A percentile compares a stretch with the other conserved stretches of the same genome.
phyloP scores from a whole-genome alignment of 1,140 invertebrate species.

The Drosophila bocki region DNA sequence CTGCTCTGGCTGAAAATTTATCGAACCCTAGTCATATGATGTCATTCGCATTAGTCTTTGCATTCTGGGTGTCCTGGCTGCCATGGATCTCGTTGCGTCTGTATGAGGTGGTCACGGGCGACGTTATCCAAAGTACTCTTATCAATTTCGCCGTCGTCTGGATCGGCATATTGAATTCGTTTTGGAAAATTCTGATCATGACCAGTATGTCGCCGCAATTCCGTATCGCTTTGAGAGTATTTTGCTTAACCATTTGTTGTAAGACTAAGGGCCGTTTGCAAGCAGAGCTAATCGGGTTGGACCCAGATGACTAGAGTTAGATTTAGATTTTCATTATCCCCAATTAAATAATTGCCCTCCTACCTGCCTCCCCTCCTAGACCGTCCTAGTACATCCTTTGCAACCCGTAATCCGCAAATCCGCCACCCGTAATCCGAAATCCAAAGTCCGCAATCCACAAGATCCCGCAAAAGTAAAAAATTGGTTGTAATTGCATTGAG shows the following conservation, averaged over 20 bases:
- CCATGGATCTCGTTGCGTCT: conserved; percentile 92
- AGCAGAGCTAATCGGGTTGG: conserved; percentile 92
- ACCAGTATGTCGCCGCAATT: conserved; percentile 95
- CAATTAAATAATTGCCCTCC: conserved; percentile 5
- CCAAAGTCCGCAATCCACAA: conserved; percentile 9
- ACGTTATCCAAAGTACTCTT: conserved; percentile 91
- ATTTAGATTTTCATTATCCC: conserved; percentile 71
- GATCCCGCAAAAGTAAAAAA: conserved; percentile 41
- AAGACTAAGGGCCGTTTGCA: conserved; percentile 91
- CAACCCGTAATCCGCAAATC: neutral
- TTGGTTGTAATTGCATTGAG: conserved; percentile 55
- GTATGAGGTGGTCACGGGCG: conserved; percentile 87
- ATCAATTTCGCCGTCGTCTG: conserved; percentile 96
- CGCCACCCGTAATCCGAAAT: neutral
- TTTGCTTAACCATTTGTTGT: conserved; percentile 96
- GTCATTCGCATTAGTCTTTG: conserved; percentile 95
- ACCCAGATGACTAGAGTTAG: conserved; percentile 90
- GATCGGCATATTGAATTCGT: conserved; percentile 96
- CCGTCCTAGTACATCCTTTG: neutral
- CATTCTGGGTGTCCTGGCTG: conserved; percentile 97
- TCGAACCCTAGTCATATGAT: conserved; percentile 97
- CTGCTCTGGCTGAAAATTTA: conserved; percentile 94
- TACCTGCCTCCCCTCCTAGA: neutral
- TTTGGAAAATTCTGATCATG: conserved; percentile 97
- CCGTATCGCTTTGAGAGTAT: conserved; percentile 92